A percentile compares a stretch with the other conserved stretches of the same genome.
phyloP scores from a whole-genome alignment of 2,113 vertebrate genomes.

The Chunga burmeisteri region DNA sequence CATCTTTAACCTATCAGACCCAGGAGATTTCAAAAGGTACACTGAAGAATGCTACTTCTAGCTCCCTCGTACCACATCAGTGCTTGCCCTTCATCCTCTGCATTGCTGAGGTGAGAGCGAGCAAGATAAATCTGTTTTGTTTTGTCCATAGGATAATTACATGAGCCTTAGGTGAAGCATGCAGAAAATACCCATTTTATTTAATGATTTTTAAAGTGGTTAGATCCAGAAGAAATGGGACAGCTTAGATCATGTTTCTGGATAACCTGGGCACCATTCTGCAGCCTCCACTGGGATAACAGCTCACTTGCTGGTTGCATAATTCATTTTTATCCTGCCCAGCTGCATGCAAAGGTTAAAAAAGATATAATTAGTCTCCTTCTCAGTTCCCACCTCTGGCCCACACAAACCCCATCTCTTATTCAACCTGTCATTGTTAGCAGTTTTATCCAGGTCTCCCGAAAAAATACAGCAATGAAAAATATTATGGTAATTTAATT shows the following conservation, averaged over 20 bases:
- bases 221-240: not conserved
- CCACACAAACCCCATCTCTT: constrained; percentile 54
- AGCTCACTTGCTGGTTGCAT: not conserved
- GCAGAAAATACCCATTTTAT: not conserved
- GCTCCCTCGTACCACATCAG: not conserved
- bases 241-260: not conserved
- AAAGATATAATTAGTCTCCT: constrained; percentile 53
- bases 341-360: constrained; percentile 49
- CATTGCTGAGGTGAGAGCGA: not conserved
- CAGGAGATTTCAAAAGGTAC: not conserved
- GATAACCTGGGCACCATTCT: not conserved
- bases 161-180: not conserved
- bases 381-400: constrained; percentile 42
- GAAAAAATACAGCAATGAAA: constrained; percentile 61
- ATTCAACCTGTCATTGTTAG: constrained; percentile 57
- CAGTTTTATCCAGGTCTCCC: constrained; percentile 35
- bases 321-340: constrained; percentile 41
- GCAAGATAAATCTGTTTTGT: not conserved
- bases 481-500: constrained; percentile 70
- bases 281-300: not conserved
- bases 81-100: not conserved
- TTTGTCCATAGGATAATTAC: not conserved
- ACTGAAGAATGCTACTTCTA: not conserved
- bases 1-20: not conserved
- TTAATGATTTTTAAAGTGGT: not conserved